Percentiles rank a stretch among this genome's conserved stretches.
Evolutionary conservation across 2,888 invertebrate genomes (phyloP).

Genomic region (Leucophenga montana): DNA sequence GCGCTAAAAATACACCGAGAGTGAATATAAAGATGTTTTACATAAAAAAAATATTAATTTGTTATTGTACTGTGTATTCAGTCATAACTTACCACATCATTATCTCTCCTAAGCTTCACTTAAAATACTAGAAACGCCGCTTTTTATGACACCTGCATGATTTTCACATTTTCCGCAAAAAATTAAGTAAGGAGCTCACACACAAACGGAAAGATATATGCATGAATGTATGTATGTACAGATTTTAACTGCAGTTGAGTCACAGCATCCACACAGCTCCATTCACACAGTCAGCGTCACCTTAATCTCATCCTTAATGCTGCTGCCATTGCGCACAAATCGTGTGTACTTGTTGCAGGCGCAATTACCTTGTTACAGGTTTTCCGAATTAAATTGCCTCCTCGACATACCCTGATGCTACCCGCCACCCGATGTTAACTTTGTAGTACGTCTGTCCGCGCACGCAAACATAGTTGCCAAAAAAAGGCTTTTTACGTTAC

Average conservation of each 20-base stretch:
- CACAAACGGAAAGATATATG: neutral
- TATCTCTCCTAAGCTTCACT: too few species aligned
- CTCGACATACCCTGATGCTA: too few species aligned
- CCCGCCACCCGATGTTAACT: too few species aligned
- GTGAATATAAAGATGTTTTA: too few species aligned
- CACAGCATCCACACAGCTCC: neutral
- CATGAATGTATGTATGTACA: neutral
- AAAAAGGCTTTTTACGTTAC: conserved; percentile 15
- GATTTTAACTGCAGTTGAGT: neutral
- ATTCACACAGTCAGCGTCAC: neutral
- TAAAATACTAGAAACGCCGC: neutral
- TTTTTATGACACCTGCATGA: conserved; percentile 23
- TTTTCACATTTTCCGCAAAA: conserved; percentile 10
- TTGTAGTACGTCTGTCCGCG: too few species aligned
- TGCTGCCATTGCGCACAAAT: conserved; percentile 1
- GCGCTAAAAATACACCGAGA: too few species aligned
- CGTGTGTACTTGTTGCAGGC: conserved; percentile 29
- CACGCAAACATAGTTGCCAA: conserved; percentile 4
- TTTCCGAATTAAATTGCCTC: conserved; percentile 14
- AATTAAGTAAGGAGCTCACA: neutral
- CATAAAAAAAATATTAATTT: too few species aligned
- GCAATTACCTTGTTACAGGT: conserved; percentile 35
- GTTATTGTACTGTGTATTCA: too few species aligned
- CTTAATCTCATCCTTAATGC: too few species aligned
- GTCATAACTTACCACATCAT: too few species aligned